A percentile compares a stretch with the other conserved stretches of the same genome.
Conservation (phyloP, 2,888 invertebrate genomes). For the Eristalis pertinax region DNA sequence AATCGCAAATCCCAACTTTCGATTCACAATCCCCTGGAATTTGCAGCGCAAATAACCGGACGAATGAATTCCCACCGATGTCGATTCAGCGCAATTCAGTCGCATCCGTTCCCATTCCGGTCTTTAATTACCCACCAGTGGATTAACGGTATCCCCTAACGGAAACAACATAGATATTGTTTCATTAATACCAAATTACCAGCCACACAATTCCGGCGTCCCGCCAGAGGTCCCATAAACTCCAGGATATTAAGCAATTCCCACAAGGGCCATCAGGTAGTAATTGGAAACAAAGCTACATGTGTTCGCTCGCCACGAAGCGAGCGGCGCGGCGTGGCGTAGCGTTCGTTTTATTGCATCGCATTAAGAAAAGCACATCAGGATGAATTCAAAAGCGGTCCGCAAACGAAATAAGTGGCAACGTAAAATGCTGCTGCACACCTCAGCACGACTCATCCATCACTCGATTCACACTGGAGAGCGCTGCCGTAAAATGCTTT, state of each 20-base stretch:
- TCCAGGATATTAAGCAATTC: constrained; percentile 43
- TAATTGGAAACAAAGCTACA: constrained; percentile 1
- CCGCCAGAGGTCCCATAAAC: constrained; percentile 21
- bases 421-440: neutral
- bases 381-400: neutral
- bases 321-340: neutral
- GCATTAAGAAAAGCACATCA: neutral
- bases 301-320: neutral
- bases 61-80: too few species aligned
- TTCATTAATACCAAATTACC: constrained; percentile 59
- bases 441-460: neutral
- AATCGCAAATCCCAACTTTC: too few species aligned
- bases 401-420: neutral
- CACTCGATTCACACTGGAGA: neutral
- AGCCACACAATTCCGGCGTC: constrained; percentile 28
- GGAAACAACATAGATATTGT: constrained; percentile 50
- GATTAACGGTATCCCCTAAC: constrained; percentile 44
- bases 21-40: too few species aligned
- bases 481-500: neutral
- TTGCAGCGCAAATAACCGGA: too few species aligned
- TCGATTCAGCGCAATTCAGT: neutral
- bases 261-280: constrained; percentile 39
- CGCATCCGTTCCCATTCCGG: neutral
- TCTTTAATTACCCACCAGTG: constrained; percentile 41
- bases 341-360: neutral